A percentile compares a stretch with the other conserved stretches of the same genome.
These are phyloP conservation scores for Lepidochrysops patricia DNA, from an alignment of 2,888 invertebrate species.

Conservation along the genomic window DNA sequence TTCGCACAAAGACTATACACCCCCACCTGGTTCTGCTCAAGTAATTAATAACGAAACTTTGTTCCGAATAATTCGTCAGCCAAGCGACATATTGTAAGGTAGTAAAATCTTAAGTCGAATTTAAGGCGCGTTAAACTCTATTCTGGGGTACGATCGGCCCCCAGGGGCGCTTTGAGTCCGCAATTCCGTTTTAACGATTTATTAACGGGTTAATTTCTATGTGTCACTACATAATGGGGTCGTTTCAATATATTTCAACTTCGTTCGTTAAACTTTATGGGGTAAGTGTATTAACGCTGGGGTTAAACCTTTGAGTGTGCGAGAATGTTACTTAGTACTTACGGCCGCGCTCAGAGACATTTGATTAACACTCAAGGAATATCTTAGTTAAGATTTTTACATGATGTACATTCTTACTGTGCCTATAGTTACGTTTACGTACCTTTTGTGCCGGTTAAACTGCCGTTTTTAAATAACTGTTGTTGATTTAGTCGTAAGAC, in stretches of 20 bases:
- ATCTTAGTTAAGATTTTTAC: no score
- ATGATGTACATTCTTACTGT: no score
- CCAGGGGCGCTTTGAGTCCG: slow-evolving; percentile 28
- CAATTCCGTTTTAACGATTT: slow-evolving; percentile 26
- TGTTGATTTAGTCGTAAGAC: no score
- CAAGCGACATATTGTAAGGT: slow-evolving; percentile 32
- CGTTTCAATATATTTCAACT: slow-evolving; percentile 12
- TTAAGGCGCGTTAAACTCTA: slow-evolving; percentile 14
- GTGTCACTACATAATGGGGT: slow-evolving; percentile 11
- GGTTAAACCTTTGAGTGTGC: background rate
- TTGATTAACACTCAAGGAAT: no score
- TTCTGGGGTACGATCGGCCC: slow-evolving; percentile 20
- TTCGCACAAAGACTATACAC: background rate
- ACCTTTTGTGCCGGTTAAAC: no score
- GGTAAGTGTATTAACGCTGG: background rate
- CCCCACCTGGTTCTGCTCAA: background rate
- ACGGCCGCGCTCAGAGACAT: no score
- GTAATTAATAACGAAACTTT: slow-evolving; percentile 27
- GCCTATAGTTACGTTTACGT: no score
- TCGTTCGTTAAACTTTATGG: slow-evolving; percentile 1
- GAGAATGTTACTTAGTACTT: background rate
- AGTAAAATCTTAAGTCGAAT: slow-evolving; percentile 28
- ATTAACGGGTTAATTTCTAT: slow-evolving; percentile 22
- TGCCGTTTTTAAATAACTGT: no score
- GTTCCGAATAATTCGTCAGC: slow-evolving; percentile 28